Conservation (phyloP, 2,797 vertebrate species). For the Myotis planiceps region DNA sequence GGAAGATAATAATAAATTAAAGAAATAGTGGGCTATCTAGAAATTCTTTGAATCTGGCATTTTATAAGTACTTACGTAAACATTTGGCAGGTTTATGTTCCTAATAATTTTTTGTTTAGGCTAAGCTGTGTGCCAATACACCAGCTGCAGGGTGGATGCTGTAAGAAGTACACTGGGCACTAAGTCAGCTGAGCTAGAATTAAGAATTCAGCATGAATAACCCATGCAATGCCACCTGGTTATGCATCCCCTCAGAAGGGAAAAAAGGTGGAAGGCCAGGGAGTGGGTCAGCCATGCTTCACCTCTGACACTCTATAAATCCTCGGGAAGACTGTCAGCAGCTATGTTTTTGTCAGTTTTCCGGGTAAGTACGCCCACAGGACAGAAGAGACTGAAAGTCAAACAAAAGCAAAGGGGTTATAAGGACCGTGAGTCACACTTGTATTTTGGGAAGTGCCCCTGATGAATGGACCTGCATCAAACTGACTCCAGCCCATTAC, state of each 20-base stretch:
- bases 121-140: neutral
- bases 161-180: neutral
- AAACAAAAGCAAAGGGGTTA: conserved; percentile 1
- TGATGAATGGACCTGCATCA: neutral
- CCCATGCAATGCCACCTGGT: neutral
- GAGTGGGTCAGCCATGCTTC: conserved; percentile 47
- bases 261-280: conserved; percentile 5
- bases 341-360: conserved; percentile 61
- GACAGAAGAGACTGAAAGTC: conserved; percentile 20
- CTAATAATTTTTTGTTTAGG: conserved; percentile 38
- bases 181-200: neutral
- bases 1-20: neutral
- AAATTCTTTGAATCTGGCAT: conserved; percentile 26
- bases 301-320: conserved; percentile 55
- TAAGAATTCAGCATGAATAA: neutral
- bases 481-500: neutral
- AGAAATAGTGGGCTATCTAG: neutral
- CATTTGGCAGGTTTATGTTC: neutral
- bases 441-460: conserved; percentile 55
- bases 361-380: conserved; percentile 58
- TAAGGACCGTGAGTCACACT: neutral
- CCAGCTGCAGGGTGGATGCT: neutral
- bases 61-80: neutral
- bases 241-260: neutral
- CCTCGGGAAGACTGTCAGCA: conserved; percentile 65